phyloP scores from a whole-genome alignment of 2,797 vertebrate genomes.

The Amblyopsis hoosieri region DNA sequence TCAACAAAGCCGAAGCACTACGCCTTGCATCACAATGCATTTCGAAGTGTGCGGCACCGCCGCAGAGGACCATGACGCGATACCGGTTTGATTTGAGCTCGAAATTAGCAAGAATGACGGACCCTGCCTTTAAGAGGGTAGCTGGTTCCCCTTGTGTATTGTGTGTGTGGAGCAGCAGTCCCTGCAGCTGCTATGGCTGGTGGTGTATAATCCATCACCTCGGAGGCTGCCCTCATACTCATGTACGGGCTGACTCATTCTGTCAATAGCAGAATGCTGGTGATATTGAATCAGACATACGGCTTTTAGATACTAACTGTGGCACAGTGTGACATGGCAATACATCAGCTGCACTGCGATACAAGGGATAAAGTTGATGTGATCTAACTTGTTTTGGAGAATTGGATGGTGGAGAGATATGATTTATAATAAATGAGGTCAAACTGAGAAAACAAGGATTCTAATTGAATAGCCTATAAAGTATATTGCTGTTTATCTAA shows the following conservation, averaged over 20 bases:
- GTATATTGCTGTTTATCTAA: no score
- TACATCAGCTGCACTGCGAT: constrained; percentile 42
- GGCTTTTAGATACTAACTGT: constrained; percentile 47
- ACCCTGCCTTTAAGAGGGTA: constrained; percentile 31
- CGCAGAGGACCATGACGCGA: no score
- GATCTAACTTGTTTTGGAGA: background rate
- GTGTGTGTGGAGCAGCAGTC: constrained; percentile 50
- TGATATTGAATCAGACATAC: constrained; percentile 56
- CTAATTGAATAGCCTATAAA: no score
- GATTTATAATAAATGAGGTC: no score
- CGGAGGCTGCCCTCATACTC: constrained; percentile 20
- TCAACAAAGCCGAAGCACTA: no score
- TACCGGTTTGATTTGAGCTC: no score
- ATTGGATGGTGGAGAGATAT: background rate
- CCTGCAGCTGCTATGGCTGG: constrained; percentile 56
- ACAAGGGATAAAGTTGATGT: constrained; percentile 35
- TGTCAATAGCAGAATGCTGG: constrained; percentile 50
- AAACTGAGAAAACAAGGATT: no score
- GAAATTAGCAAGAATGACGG: no score
- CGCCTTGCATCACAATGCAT: no score
- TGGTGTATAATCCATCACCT: constrained; percentile 74
- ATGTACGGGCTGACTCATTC: constrained; percentile 57
- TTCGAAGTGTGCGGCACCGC: no score
- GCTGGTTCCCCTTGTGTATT: constrained; percentile 47
- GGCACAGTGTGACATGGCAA: constrained; percentile 45